Base-by-base conservation (phyloP, 2,113 vertebrate species). In the Carollia perspicillata region DNA sequence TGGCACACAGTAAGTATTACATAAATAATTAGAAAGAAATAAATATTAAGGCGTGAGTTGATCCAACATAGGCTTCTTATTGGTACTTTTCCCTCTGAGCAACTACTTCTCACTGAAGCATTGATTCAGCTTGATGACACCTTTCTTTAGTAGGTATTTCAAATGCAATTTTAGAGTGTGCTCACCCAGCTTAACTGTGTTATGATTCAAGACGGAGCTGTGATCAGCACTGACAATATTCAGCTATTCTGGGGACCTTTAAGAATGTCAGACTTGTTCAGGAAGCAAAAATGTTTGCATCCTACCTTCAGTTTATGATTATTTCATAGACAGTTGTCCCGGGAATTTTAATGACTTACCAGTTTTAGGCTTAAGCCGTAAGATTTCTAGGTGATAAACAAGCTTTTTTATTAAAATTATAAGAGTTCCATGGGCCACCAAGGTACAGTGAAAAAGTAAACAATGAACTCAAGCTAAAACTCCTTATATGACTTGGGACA, bases 21-120 rank as follows among this genome's bases (percentile, higher is more conserved):
- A 35, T 44, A 93, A 95, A 49, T 66, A 53, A 86, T 79, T 71
- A 65, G n/a, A 84, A 79, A 71, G 71, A 91, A 95, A 69, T 77
- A 78, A 87, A 80, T 30, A 63, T 77, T 9, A 83, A 49, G 33
- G n/a, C 6, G 26, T 8, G 17, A 14, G 6, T 79, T 83, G 49
- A 89, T 86, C 18, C 26, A 75, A 58, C 13, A 79, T 23, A 35
- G 3, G 0, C 0, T 72, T 90, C 26, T 77, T n/a, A n/a, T n/a
- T 26, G 78, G 5, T 83, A 26, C 18, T 42, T 68, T 93, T 92
- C 60, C 23, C 66, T 89, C 18, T 71, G 44, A 77, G 9, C 83
- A n/a, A 94, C 51, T 88, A 13, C 18, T 85, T 89, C 35, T 77
- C 71, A 51, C 58, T 44, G 58, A 90, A 42, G 33, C 37, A 84